Evolutionary conservation across 2,888 invertebrate species (phyloP).

Genomic region (Arrhopalites spinosus): DNA sequence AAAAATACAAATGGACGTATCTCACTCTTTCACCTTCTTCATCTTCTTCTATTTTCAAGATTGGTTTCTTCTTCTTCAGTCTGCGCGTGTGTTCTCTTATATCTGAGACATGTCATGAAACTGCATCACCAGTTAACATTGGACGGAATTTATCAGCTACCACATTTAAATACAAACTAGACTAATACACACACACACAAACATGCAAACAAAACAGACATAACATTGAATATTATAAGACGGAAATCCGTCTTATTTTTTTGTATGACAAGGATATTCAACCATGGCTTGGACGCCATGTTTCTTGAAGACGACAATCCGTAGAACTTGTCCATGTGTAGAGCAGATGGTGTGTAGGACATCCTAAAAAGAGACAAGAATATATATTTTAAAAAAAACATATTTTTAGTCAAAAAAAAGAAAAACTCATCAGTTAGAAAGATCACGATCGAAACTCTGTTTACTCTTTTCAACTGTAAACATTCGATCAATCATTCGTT

Average conservation of each 20-base stretch:
- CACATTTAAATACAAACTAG: too few species aligned
- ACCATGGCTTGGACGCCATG: conserved; percentile 99
- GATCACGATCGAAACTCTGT: conserved; percentile 22
- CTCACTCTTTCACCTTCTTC: too few species aligned
- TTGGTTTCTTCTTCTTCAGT: too few species aligned
- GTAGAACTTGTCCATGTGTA: conserved; percentile 90
- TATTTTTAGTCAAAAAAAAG: conserved; percentile 6
- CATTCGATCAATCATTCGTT: conserved; percentile 46
- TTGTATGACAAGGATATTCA: conserved; percentile 85
- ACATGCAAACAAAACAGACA: background rate
- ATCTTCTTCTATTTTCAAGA: too few species aligned
- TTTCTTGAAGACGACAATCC: conserved; percentile 99
- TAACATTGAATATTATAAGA: background rate
- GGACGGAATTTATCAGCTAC: too few species aligned
- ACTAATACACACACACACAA: background rate
- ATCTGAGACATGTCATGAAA: too few species aligned
- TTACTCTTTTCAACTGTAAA: conserved; percentile 36
- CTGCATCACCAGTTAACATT: too few species aligned
- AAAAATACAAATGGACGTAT: too few species aligned
- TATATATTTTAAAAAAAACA: too few species aligned
- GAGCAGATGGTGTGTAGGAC: conserved; percentile 97
- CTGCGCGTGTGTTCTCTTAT: too few species aligned
- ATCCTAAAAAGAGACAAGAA: conserved; percentile 79
- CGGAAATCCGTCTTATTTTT: conserved; percentile 10
- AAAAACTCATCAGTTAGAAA: conserved; percentile 1